Conservation (phyloP, 1,140 invertebrate genomes). For the Philaenus spumarius region DNA sequence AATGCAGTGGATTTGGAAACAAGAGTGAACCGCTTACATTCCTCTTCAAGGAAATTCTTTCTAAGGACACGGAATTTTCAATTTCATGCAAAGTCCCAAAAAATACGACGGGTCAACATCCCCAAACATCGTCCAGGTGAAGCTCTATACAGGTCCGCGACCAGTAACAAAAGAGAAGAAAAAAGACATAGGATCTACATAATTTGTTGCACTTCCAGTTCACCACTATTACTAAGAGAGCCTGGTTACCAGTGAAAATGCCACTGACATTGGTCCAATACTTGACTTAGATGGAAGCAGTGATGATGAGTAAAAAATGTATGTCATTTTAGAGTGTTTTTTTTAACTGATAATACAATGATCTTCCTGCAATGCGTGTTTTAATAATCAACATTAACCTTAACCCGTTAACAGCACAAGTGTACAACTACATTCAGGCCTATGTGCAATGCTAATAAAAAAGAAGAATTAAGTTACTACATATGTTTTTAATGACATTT, state of each 20-base stretch:
- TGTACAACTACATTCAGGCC: neutral
- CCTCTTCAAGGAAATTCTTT: slow-evolving; percentile 9
- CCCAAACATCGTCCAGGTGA: neutral
- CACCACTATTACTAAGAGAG: slow-evolving; percentile 16
- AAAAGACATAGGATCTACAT: slow-evolving; percentile 16
- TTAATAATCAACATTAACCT: neutral
- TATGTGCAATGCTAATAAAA: neutral
- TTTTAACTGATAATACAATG: neutral
- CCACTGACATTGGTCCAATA: neutral
- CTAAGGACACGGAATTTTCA: slow-evolving; percentile 17
- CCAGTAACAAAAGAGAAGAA: neutral
- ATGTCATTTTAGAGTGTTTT: neutral
- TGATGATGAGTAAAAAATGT: neutral
- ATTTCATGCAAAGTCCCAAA: neutral
- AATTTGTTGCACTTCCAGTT: slow-evolving; percentile 19
- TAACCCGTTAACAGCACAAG: neutral
- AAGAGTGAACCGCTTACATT: slow-evolving; percentile 19
- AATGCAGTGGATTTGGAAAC: slow-evolving; percentile 27
- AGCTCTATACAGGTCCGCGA: neutral
- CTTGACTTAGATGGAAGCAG: neutral
- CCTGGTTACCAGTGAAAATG: slow-evolving; percentile 1
- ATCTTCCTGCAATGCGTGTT: neutral
- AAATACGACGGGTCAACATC: slow-evolving; percentile 4
- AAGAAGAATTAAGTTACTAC: neutral
- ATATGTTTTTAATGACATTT: neutral